These are phyloP conservation scores for Psilanteris sp. DNA, from an alignment of 1,140 invertebrate genomes.

Conservation along the genomic window DNA sequence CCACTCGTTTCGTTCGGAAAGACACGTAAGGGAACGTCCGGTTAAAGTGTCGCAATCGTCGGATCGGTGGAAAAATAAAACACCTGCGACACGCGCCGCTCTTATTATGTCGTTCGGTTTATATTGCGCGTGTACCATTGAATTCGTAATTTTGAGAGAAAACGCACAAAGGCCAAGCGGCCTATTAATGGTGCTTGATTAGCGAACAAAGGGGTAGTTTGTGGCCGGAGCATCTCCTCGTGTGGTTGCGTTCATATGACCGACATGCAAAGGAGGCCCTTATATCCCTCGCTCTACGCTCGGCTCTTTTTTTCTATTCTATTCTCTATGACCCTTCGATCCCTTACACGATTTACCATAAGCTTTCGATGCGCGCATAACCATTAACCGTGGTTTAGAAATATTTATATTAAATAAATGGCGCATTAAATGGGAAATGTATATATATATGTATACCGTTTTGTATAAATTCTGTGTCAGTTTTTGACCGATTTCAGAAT, in stretches of 20 bases:
- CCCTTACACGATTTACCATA: conserved; percentile 20
- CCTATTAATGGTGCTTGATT: conserved; percentile 69
- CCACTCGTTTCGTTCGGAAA: conserved; percentile 24
- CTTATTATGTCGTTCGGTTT: conserved; percentile 54
- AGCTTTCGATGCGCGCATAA: not conserved
- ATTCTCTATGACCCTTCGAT: conserved; percentile 35
- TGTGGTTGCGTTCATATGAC: conserved; percentile 34
- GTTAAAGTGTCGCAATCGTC: conserved; percentile 57
- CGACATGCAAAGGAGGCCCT: conserved; percentile 48
- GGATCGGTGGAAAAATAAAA: conserved; percentile 59
- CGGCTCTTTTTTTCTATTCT: conserved; percentile 10
- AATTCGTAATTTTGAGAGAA: conserved; percentile 61
- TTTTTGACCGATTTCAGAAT: too few relatives aligned
- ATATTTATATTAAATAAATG: too few relatives aligned
- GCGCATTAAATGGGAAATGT: not conserved
- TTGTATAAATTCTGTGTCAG: too few relatives aligned
- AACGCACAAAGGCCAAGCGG: conserved; percentile 53
- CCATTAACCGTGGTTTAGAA: conserved; percentile 5
- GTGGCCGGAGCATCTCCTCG: conserved; percentile 54
- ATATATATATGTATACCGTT: too few relatives aligned
- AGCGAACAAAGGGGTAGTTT: conserved; percentile 69
- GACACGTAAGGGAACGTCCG: conserved; percentile 53
- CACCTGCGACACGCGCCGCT: conserved; percentile 73
- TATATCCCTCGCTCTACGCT: conserved; percentile 15
- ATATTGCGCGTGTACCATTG: conserved; percentile 38